Evolutionary conservation across 1,140 invertebrate species (phyloP), one percentile per base, ranked within the genome.

Genomic region (Drosophila fuyamai): DNA sequence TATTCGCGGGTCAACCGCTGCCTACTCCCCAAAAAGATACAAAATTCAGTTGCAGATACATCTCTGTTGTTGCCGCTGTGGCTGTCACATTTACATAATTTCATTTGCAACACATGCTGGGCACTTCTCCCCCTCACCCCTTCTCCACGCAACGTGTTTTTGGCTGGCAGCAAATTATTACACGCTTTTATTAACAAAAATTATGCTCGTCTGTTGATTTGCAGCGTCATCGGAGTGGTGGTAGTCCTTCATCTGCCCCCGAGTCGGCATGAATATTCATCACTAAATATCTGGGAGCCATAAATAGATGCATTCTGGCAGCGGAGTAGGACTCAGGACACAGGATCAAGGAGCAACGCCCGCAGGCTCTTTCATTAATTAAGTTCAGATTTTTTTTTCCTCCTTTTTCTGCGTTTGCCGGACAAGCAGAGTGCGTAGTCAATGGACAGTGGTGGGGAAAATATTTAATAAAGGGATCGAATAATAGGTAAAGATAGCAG

Each of bases 41-140:
- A 73, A 58, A 71, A 70, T 50, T 71, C 59, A 60, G 62, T 57
- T 74, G 51, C 54, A 81, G 43, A 79, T 58, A 53, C 62, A 81
- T 62, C 48, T 55, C 46, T 46, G 70, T 51, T 53, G 36, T 47
- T 57, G 59, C 63, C 60, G 60, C 73, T 77, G 84, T 66, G 68
- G 57, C 81, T 79, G 83, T 78, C 83, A 83, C 83, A 88, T 89
- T 88, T 89, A 89, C 83, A 88, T 88, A 88, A 88, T 88, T 83
- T 83, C 76, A 89, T 89, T 88, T 79, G 83, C 84, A 88, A 76
- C 83, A 83, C 60, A 76, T 41, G 32, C 12, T 18, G 50, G 18
- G 18, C 46, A 50, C 29, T 50, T 32, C 5, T 4, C 2, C 23
- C 6, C 23, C 6, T n/a, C 8, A 2, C 23, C 5, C 13, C 1